Conservation (phyloP, 2,797 vertebrate genomes). For the Amphiprion clarkii region DNA sequence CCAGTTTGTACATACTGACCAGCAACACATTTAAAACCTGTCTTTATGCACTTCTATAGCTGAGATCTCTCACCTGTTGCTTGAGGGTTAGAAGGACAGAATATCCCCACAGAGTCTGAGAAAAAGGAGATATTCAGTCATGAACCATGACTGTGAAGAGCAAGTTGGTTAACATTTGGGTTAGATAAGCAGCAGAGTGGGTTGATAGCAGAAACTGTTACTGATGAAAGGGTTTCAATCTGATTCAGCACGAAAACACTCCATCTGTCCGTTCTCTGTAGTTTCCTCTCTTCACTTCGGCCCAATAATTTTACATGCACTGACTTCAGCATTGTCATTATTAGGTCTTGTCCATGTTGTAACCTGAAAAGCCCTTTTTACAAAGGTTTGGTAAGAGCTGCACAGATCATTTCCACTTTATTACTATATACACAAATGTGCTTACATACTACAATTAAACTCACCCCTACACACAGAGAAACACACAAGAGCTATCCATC, state of each 20-base stretch:
- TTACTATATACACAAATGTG: no score
- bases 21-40: background rate
- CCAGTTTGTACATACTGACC: background rate
- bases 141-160: constrained; percentile 34
- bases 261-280: constrained; percentile 62
- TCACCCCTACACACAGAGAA: background rate
- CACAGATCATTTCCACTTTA: background rate
- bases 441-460: background rate
- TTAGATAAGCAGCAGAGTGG: constrained; percentile 67
- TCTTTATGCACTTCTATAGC: background rate
- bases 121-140: constrained; percentile 23
- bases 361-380: background rate
- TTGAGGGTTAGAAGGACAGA: background rate
- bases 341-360: background rate
- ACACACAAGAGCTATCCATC: constrained; percentile 24
- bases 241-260: constrained; percentile 69
- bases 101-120: constrained; percentile 6
- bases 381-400: background rate
- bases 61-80: constrained; percentile 4
- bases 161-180: constrained; percentile 60
- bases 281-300: constrained; percentile 23
- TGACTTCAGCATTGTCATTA: constrained; percentile 7
- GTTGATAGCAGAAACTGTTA: constrained; percentile 57
- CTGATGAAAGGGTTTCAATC: constrained; percentile 61
- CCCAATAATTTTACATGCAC: constrained; percentile 27